Evolutionary conservation across 2,797 vertebrate genomes (phyloP).

Genomic region (Anguilla pacifica): DNA sequence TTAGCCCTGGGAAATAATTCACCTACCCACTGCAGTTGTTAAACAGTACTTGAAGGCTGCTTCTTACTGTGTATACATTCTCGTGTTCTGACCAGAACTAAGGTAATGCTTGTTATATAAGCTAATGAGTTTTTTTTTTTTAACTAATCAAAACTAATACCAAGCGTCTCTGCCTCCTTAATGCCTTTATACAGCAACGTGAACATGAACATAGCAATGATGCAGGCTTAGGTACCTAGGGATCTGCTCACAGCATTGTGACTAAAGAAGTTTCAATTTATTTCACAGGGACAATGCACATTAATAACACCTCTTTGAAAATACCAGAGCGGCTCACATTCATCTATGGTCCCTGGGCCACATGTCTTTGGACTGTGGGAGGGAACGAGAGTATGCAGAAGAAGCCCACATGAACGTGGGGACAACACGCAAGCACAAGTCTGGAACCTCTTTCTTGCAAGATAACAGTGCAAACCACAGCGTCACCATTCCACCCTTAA

Average conservation of each 20-base stretch:
- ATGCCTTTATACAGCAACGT: background rate
- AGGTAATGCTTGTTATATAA: background rate
- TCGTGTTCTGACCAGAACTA: background rate
- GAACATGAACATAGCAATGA: background rate
- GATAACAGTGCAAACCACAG: too few relatives aligned
- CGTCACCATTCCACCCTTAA: too few relatives aligned
- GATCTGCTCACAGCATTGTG: background rate
- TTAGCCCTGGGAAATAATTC: background rate
- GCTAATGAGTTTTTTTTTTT: background rate
- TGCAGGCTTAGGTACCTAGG: background rate
- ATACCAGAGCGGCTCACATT: too few relatives aligned
- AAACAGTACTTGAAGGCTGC: background rate
- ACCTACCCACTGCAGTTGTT: background rate
- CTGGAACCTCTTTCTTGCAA: too few relatives aligned
- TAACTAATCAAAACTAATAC: background rate
- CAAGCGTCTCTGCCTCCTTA: background rate
- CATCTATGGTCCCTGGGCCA: too few relatives aligned
- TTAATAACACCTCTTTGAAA: too few relatives aligned
- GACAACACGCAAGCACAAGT: too few relatives aligned
- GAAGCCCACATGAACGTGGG: too few relatives aligned
- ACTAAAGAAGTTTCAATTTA: background rate
- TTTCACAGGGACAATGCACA: too few relatives aligned
- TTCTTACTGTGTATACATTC: background rate
- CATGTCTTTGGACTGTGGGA: too few relatives aligned
- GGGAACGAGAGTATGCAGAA: too few relatives aligned